Conservation (phyloP, 1,140 invertebrate genomes). For the Sarcophaga peregrina region DNA sequence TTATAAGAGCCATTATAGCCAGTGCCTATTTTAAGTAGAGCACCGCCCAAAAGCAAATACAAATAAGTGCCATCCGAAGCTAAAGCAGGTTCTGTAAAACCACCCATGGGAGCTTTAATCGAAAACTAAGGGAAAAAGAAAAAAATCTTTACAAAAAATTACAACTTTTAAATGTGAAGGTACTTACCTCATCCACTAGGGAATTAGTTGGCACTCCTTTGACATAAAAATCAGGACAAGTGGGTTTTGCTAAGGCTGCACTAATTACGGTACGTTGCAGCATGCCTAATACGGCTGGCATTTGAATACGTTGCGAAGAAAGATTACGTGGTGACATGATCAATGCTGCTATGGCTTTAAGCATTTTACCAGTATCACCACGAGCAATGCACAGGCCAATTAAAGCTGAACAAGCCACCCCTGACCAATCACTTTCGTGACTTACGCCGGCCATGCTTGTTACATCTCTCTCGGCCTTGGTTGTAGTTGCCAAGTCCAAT, state of each 20-base stretch:
- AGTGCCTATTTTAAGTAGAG: conserved; percentile 90
- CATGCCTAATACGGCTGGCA: conserved; percentile 86
- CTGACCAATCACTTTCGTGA: conserved; percentile 77
- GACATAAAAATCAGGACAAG: conserved; percentile 87
- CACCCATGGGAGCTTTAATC: conserved; percentile 49
- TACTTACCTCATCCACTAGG: conserved; percentile 77
- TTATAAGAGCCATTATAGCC: conserved; percentile 91
- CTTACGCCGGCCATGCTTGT: conserved; percentile 68
- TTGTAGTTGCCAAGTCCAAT: conserved; percentile 80
- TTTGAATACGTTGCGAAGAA: conserved; percentile 84
- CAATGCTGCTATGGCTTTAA: conserved; percentile 86
- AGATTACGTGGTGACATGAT: conserved; percentile 86
- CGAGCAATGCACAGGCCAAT: conserved; percentile 91
- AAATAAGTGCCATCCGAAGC: conserved; percentile 90
- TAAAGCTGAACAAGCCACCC: conserved; percentile 89
- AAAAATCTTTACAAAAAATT: background rate
- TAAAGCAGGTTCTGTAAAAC: conserved; percentile 70
- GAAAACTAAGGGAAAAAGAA: conserved; percentile 50
- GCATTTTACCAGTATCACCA: conserved; percentile 91
- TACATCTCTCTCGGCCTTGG: conserved; percentile 61
- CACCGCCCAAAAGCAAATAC: conserved; percentile 82
- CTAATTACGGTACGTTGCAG: conserved; percentile 91
- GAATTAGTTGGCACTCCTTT: conserved; percentile 85
- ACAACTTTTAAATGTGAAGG: background rate
- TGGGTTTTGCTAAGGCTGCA: conserved; percentile 84